phyloP scores from a whole-genome alignment of 2,113 vertebrate species.

The Baryphthengus martii region DNA sequence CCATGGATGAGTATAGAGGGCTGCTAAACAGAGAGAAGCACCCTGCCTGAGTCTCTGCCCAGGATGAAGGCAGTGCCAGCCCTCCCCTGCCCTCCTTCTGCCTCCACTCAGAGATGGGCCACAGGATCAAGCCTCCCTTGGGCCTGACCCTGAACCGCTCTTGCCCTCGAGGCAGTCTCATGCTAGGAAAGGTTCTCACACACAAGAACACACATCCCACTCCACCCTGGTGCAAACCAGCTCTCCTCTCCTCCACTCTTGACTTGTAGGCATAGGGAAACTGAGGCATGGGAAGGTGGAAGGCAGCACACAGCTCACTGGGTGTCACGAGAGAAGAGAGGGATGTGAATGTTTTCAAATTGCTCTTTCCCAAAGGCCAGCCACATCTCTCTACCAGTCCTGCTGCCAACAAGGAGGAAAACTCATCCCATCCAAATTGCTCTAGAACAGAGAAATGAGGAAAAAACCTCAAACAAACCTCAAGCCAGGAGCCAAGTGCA shows the following conservation, averaged over 20 bases:
- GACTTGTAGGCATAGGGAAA: background rate
- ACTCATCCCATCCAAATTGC: background rate
- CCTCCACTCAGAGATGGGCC: background rate
- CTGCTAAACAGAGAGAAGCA: background rate
- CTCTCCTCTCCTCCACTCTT: background rate
- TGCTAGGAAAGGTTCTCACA: background rate
- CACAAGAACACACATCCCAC: background rate
- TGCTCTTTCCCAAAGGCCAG: background rate
- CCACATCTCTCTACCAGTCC: background rate
- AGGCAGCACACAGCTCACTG: background rate
- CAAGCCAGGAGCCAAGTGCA: background rate
- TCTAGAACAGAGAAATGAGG: background rate
- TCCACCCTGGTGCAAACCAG: background rate
- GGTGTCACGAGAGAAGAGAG: background rate
- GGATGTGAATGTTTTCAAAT: background rate
- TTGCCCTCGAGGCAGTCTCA: background rate
- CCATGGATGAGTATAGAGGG: background rate
- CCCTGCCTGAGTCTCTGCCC: background rate
- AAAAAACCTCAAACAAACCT: background rate
- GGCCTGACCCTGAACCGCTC: background rate
- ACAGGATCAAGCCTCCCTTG: background rate
- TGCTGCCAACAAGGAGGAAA: background rate
- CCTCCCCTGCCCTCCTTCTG: background rate
- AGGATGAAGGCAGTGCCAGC: background rate
- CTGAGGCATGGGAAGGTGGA: background rate